Conservation (phyloP, 2,113 vertebrate species). For the Hippocampus abdominalis region DNA sequence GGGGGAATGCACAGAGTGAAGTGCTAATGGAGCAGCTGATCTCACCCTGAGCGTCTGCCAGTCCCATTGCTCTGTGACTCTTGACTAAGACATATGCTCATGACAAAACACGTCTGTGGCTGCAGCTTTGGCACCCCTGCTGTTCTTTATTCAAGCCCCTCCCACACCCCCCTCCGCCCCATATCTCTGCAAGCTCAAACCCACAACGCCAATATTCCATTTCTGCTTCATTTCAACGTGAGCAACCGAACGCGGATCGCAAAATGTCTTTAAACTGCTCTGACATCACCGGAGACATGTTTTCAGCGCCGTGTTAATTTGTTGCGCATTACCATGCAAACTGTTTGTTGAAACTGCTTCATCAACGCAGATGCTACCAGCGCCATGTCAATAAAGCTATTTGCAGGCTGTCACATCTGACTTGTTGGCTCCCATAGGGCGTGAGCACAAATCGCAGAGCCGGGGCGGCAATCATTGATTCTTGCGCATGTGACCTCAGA, state of each 20-base stretch:
- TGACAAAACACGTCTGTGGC: constrained; percentile 52
- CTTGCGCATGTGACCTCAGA: constrained; percentile 58
- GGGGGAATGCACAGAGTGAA: constrained; percentile 21
- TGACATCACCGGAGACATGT: background rate
- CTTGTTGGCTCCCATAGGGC: constrained; percentile 25
- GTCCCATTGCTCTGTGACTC: constrained; percentile 31
- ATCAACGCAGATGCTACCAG: constrained; percentile 64
- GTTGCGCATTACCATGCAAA: background rate
- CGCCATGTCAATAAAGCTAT: constrained; percentile 71
- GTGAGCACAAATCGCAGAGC: constrained; percentile 32
- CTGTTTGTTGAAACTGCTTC: constrained; percentile 39
- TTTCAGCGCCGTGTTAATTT: background rate
- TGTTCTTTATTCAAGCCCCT: constrained; percentile 13
- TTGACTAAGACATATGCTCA: constrained; percentile 50
- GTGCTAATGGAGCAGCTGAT: constrained; percentile 66
- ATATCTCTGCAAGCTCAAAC: background rate
- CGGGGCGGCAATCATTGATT: constrained; percentile 37
- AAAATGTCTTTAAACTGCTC: background rate
- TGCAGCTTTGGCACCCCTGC: constrained; percentile 28
- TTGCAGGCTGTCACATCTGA: constrained; percentile 55
- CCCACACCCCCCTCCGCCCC: background rate
- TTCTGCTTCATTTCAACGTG: background rate
- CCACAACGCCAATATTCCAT: background rate
- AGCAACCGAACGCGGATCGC: background rate
- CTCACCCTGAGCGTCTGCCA: constrained; percentile 38